Evolutionary conservation across 2,113 vertebrate genomes (phyloP).

Genomic region (Gallinago undulata): DNA sequence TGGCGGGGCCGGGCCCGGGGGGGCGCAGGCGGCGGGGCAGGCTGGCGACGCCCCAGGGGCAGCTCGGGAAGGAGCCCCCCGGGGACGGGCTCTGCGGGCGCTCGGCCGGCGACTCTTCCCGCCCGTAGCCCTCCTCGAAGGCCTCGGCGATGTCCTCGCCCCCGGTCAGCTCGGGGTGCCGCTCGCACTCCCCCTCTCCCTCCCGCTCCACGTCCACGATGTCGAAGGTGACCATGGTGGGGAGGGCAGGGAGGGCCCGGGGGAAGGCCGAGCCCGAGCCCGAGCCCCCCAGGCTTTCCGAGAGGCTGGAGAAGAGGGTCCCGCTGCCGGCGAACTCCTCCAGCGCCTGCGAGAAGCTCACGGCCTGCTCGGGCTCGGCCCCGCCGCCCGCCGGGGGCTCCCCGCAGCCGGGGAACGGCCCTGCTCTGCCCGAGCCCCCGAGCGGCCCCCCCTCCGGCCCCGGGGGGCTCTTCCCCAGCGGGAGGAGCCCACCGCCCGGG

Average conservation of each 20-base stretch:
- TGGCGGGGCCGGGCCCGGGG: slow-evolving; percentile 76
- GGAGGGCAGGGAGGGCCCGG: slow-evolving; percentile 88
- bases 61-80: slow-evolving; percentile 76
- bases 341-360: slow-evolving; percentile 92
- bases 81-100: slow-evolving; percentile 83
- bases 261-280: slow-evolving; percentile 84
- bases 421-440: not conserved
- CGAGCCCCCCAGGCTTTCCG: slow-evolving; percentile 77
- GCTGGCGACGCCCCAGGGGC: slow-evolving; percentile 88
- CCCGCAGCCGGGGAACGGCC: slow-evolving; percentile 55
- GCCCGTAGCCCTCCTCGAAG: slow-evolving; percentile 87
- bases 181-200: slow-evolving; percentile 93
- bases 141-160: slow-evolving; percentile 87
- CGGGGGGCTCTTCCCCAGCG: slow-evolving; percentile 37
- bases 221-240: slow-evolving; percentile 95
- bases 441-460: slow-evolving; percentile 65
- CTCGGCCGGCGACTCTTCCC: slow-evolving; percentile 86
- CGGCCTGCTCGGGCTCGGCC: slow-evolving; percentile 35
- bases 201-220: slow-evolving; percentile 94
- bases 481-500: slow-evolving; percentile 67
- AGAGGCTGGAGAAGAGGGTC: slow-evolving; percentile 84
- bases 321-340: slow-evolving; percentile 90
- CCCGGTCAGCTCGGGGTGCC: slow-evolving; percentile 84
- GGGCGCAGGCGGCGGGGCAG: slow-evolving; percentile 88
- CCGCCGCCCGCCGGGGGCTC: rapidly evolving